phyloP scores from a whole-genome alignment of 2,888 invertebrate species.

The Metellina segmentata region DNA sequence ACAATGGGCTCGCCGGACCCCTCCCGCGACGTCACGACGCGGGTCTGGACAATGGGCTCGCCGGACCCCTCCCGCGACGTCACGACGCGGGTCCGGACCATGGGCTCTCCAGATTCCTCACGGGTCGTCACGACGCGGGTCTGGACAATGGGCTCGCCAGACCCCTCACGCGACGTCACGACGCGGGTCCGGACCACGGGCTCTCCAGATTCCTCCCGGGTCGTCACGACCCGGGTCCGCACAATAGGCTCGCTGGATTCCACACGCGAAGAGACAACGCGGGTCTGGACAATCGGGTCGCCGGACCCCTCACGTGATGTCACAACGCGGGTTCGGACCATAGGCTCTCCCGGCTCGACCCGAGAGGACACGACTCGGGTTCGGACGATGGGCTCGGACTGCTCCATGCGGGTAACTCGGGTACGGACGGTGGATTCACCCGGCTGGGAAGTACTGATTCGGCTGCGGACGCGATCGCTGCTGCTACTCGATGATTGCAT shows the following conservation, averaged over 20 bases:
- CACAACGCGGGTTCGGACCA: background rate
- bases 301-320: background rate
- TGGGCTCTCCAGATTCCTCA: background rate
- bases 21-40: constrained; percentile 14
- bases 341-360: background rate
- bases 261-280: constrained; percentile 12
- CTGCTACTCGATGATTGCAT: constrained; percentile 61
- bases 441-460: constrained; percentile 7
- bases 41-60: constrained; percentile 14
- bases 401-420: background rate
- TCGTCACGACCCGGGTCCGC: constrained; percentile 12
- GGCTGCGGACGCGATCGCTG: constrained; percentile 10
- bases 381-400: background rate
- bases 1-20: background rate
- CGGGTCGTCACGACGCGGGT: background rate
- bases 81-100: constrained; percentile 28
- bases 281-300: background rate
- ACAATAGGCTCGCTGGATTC: constrained; percentile 13
- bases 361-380: background rate
- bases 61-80: too few species aligned
- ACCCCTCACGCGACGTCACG: background rate
- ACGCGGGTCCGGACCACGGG: constrained; percentile 24
- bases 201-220: background rate
- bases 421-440: background rate
- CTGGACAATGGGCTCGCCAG: constrained; percentile 14